Percentiles rank a stretch among this genome's conserved stretches.
Conservation (phyloP, 2,888 invertebrate species). For the Carterocephalus palaemon region DNA sequence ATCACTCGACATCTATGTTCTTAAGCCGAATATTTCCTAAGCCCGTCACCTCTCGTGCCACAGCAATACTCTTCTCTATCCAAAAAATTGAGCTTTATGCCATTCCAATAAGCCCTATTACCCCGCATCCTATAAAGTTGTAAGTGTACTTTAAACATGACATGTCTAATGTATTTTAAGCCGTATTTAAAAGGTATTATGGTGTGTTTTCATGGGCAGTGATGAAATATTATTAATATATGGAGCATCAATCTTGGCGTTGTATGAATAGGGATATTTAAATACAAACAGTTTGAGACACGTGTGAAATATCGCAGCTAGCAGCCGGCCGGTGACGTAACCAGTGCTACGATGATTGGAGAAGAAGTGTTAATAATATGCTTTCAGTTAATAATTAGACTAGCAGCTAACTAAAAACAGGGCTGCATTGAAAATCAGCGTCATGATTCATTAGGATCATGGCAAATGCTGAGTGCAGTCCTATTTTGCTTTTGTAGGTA, state of each 20-base stretch:
- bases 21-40: slow-evolving; percentile 69
- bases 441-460: too few relatives aligned
- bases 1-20: slow-evolving; percentile 69
- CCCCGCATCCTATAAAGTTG: not conserved
- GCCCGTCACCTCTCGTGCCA: slow-evolving; percentile 66
- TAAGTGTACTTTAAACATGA: not conserved
- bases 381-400: too few relatives aligned
- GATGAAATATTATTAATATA: slow-evolving; percentile 18
- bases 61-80: slow-evolving; percentile 28
- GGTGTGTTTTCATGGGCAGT: not conserved
- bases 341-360: slow-evolving; percentile 18
- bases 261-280: slow-evolving; percentile 60
- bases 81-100: slow-evolving; percentile 32
- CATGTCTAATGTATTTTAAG: not conserved
- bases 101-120: slow-evolving; percentile 7
- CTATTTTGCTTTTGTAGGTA: too few relatives aligned
- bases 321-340: slow-evolving; percentile 35
- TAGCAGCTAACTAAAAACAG: too few relatives aligned
- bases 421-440: too few relatives aligned
- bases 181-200: slow-evolving; percentile 42
- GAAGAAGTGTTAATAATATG: not conserved
- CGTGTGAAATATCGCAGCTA: slow-evolving; percentile 42
- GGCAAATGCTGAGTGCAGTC: too few relatives aligned
- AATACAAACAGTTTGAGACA: slow-evolving; percentile 56
- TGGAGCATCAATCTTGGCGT: slow-evolving; percentile 60